A percentile compares a stretch with the other conserved stretches of the same genome.
phyloP scores from a whole-genome alignment of 2,113 vertebrate species.

The Furnarius figulus region DNA sequence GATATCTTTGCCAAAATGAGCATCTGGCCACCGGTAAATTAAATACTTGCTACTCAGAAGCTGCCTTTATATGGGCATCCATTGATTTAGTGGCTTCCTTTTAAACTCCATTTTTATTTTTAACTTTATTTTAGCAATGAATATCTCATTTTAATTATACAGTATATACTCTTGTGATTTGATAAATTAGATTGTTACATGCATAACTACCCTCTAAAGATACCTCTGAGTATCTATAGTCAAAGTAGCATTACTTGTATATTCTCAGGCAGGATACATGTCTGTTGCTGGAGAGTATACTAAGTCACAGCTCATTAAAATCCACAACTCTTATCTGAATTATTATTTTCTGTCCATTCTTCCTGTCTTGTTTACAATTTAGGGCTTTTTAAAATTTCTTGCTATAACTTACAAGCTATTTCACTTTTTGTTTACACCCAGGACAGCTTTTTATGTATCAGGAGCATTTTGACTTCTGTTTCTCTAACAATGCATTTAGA shows the following conservation, averaged over 20 bases:
- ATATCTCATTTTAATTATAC: background rate
- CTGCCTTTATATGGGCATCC: background rate
- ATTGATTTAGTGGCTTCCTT: background rate
- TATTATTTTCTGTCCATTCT: background rate
- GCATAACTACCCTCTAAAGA: background rate
- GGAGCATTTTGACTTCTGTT: conserved; percentile 23
- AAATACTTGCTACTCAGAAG: background rate
- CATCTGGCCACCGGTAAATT: background rate
- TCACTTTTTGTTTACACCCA: background rate
- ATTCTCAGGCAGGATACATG: background rate
- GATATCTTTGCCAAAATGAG: background rate
- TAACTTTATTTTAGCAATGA: background rate
- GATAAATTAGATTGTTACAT: background rate
- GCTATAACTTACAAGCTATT: background rate
- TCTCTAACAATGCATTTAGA: conserved; percentile 10
- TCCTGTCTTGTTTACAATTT: background rate
- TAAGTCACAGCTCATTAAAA: background rate
- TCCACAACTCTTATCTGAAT: background rate
- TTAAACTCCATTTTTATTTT: background rate
- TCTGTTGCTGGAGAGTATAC: background rate
- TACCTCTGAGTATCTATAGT: background rate
- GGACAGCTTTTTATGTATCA: background rate
- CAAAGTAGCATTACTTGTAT: background rate
- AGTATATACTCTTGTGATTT: background rate
- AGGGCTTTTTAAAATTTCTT: background rate